Evolutionary conservation across 2,797 vertebrate species (phyloP).

Genomic region (Percopsis omiscomaycus): DNA sequence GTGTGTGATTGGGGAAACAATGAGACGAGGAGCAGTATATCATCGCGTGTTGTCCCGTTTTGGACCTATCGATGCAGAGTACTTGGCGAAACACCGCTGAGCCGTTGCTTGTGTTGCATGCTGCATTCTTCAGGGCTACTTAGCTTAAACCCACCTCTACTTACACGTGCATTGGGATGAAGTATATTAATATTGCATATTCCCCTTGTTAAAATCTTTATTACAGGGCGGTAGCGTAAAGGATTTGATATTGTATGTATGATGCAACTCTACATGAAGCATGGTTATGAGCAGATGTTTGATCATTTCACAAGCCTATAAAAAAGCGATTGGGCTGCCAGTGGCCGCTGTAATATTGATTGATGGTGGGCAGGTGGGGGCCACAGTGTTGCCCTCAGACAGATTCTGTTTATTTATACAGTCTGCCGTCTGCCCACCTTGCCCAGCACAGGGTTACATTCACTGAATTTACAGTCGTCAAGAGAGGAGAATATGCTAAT

Average conservation of each 20-base stretch:
- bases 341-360: constrained; percentile 77
- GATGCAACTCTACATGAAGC: constrained; percentile 66
- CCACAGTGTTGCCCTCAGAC: constrained; percentile 70
- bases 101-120: constrained; percentile 9
- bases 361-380: constrained; percentile 77
- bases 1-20: constrained; percentile 7
- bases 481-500: constrained; percentile 69
- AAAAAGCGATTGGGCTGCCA: constrained; percentile 75
- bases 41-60: constrained; percentile 18
- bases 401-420: constrained; percentile 76
- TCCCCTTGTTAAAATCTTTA: constrained; percentile 21
- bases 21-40: constrained; percentile 11
- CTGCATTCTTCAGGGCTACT: constrained; percentile 12
- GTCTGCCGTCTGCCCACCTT: constrained; percentile 72
- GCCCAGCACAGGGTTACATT: constrained; percentile 63
- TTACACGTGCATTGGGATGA: constrained; percentile 12
- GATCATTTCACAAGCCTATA: constrained; percentile 76
- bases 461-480: constrained; percentile 71
- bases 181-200: background rate
- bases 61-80: constrained; percentile 34
- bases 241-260: constrained; percentile 58
- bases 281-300: constrained; percentile 78
- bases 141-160: constrained; percentile 2
- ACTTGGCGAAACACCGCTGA: constrained; percentile 18
- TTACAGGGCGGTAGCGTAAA: constrained; percentile 22